Percentiles rank a stretch among this genome's conserved stretches.
phyloP scores from a whole-genome alignment of 2,113 vertebrate genomes.

The Baryphthengus martii region DNA sequence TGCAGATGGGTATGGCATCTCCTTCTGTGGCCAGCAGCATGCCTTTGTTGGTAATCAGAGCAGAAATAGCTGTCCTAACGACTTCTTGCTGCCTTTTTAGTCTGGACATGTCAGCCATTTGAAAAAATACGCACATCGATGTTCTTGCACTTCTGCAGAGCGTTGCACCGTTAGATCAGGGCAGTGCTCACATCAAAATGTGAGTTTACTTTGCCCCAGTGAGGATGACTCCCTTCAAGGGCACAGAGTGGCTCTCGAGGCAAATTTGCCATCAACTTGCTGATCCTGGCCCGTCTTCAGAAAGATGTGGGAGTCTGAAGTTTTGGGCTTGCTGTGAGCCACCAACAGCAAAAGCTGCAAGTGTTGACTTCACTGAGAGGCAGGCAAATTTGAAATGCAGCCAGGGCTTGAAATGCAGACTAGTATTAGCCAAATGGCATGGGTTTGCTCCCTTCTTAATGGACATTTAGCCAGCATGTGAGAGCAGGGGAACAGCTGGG shows the following conservation, averaged over 20 bases:
- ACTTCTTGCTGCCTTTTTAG: not conserved
- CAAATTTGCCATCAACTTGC: not conserved
- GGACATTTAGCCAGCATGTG: not conserved
- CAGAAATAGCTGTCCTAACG: not conserved
- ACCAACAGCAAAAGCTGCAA: not conserved
- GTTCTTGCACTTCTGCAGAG: not conserved
- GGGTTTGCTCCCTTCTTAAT: not conserved
- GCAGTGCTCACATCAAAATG: rapidly evolving
- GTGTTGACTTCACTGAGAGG: rapidly evolving
- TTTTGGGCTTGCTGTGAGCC: not conserved
- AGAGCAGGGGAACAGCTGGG: not conserved
- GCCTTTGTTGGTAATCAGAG: not conserved
- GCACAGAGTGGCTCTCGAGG: not conserved
- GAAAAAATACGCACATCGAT: not conserved
- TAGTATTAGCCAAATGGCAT: not conserved
- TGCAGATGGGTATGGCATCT: not conserved
- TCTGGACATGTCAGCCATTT: not conserved
- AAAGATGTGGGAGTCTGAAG: not conserved
- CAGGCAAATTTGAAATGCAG: not conserved
- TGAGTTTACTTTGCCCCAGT: not conserved
- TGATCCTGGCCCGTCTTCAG: not conserved
- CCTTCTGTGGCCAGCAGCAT: not conserved
- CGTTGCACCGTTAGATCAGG: not conserved
- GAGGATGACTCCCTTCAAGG: not conserved
- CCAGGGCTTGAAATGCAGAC: not conserved